Evolutionary conservation across 2,888 invertebrate genomes (phyloP), one percentile per base, ranked within the genome.

Genomic region (Trachelus iudaicus): DNA sequence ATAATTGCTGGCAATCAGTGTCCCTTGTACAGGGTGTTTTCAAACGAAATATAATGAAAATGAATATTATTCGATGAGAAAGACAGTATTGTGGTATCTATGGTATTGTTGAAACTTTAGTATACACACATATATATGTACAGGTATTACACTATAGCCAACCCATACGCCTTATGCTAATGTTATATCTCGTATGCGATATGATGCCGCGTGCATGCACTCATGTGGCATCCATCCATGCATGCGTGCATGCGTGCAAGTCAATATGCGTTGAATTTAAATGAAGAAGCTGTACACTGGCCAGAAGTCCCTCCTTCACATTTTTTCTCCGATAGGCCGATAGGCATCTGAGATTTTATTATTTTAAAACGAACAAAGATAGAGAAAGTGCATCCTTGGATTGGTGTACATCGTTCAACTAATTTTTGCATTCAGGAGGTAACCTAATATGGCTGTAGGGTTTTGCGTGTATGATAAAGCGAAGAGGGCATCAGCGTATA

Each of bases 131-230:
- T 23, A 56, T 23, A 56, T 56, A 56, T 31, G 31, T 56, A 23
- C 9, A 23, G 23, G 23, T 56, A 56, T 9, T 30, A 68, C 33
- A 34, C 75, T 40, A 30, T 75, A 68, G n/a, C 23, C 69, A 30
- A 23, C 74, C 31, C 11, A 23, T 37, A 35, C 34, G 23, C 35
- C 13, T 30, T 87, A 87, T 87, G 87, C 82, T 85, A 85, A 87
- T 85, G 77, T 76, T 78, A 77, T 81, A 85, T 80, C 87, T 87
- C 81, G 88, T 87, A 87, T 87, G 85, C 88, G 84, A 80, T 85
- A 83, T 85, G 87, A 83, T 77, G 82, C 83, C 75, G 77, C 77
- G 56, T 40, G 74, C 75, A 83, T 84, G 81, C 83, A 77, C 78
- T 79, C 85, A 23, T 34, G 71, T 71, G 79, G 75, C 79, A 76